Percentiles rank a stretch among this genome's conserved stretches.
Evolutionary conservation across 1,140 invertebrate genomes (phyloP).

Genomic region (Melipona quadrifasciata): DNA sequence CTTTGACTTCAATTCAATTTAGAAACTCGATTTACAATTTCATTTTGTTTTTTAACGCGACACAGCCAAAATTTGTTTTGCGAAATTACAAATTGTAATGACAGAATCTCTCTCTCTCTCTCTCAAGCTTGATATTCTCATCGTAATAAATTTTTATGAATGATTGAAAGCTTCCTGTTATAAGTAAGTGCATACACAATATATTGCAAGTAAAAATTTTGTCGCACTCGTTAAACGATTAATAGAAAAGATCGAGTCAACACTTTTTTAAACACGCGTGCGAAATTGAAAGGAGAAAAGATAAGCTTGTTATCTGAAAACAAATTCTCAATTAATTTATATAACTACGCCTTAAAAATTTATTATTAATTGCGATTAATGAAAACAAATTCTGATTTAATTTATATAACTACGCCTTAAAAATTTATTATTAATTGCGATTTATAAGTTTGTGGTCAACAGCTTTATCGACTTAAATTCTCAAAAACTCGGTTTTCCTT

Average conservation of each 20-base stretch:
- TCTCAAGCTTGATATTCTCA: not conserved
- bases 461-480: too few relatives aligned
- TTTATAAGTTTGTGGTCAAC: too few relatives aligned
- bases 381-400: too few relatives aligned
- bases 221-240: not conserved
- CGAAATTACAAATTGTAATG: too few relatives aligned
- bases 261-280: not conserved
- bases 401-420: too few relatives aligned
- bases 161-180: not conserved
- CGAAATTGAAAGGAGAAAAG: not conserved
- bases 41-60: too few relatives aligned
- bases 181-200: not conserved
- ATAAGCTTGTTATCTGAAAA: too few relatives aligned
- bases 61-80: too few relatives aligned
- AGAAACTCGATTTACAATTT: not conserved
- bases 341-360: too few relatives aligned
- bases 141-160: not conserved
- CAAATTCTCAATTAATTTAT: too few relatives aligned
- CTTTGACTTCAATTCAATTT: not conserved
- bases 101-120: not conserved
- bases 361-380: too few relatives aligned
- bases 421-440: too few relatives aligned
- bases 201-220: not conserved
- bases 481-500: not conserved
- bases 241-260: not conserved